Percentiles rank a stretch among this genome's conserved stretches.
Conservation (phyloP, 1,140 invertebrate species). For the Rhopalosiphum padi region DNA sequence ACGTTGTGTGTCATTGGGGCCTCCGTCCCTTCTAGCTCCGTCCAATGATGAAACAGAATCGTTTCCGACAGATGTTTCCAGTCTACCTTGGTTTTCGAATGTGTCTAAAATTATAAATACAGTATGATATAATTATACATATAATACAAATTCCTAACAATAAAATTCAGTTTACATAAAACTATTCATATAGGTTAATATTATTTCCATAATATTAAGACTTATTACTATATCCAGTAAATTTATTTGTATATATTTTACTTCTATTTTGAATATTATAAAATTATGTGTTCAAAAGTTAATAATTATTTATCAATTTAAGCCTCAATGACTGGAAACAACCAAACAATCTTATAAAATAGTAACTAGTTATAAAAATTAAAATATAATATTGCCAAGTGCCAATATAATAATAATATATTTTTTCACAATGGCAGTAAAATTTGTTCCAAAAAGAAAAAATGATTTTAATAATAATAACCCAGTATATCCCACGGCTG, state of each 20-base stretch:
- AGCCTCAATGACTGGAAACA: not conserved
- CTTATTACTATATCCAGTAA: not conserved
- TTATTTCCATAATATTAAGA: not conserved
- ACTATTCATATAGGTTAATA: not conserved
- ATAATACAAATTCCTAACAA: not conserved
- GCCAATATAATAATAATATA: not conserved
- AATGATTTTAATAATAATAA: not conserved
- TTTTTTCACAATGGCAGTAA: not conserved
- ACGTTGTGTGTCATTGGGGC: conserved; percentile 63
- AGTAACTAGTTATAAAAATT: not conserved
- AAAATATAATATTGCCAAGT: not conserved
- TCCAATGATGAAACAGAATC: conserved; percentile 62
- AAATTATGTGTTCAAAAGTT: not conserved
- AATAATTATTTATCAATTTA: not conserved
- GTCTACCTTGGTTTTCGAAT: conserved; percentile 62
- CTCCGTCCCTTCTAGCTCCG: conserved; percentile 58
- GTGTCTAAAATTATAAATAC: conserved; percentile 60
- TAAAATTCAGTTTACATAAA: not conserved
- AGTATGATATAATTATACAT: not conserved
- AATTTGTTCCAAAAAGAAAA: not conserved
- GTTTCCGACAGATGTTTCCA: conserved; percentile 62
- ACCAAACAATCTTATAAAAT: not conserved
- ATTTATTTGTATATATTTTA: not conserved
- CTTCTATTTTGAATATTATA: not conserved
- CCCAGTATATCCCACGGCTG: not conserved